phyloP scores from a whole-genome alignment of 2,888 invertebrate species.

The Volucella inflata region DNA sequence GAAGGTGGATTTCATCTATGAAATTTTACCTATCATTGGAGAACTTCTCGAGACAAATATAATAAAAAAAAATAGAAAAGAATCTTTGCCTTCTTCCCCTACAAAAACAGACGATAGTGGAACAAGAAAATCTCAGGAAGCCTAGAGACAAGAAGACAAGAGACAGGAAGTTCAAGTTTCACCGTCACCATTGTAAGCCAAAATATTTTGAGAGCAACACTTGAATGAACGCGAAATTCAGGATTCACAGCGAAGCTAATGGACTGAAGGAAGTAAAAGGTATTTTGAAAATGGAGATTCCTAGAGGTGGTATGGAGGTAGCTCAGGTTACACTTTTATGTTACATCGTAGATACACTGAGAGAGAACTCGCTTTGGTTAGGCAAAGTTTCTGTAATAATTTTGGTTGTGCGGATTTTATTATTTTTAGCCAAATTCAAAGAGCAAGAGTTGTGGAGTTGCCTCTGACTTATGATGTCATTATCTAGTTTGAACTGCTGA shows the following conservation, averaged over 20 bases:
- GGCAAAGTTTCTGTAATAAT: constrained; percentile 55
- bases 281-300: constrained; percentile 24
- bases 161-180: no score
- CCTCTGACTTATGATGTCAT: constrained; percentile 49
- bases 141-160: constrained; percentile 31
- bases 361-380: constrained; percentile 33
- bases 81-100: constrained; percentile 35
- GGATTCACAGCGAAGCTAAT: constrained; percentile 60
- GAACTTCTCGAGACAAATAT: constrained; percentile 48
- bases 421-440: constrained; percentile 4
- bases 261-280: constrained; percentile 59
- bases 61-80: constrained; percentile 4
- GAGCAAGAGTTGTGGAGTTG: constrained; percentile 9
- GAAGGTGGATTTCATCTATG: neutral
- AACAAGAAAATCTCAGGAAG: constrained; percentile 23
- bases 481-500: constrained; percentile 12
- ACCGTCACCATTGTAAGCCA: constrained; percentile 9
- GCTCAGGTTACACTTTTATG: constrained; percentile 12
- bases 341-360: constrained; percentile 31
- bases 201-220: constrained; percentile 58
- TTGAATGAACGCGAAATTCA: constrained; percentile 69
- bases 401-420: constrained; percentile 38
- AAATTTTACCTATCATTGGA: constrained; percentile 49
- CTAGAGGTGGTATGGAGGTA: constrained; percentile 24
- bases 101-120: constrained; percentile 32